Evolutionary conservation across 2,797 vertebrate genomes (phyloP).

Genomic region (Gastrophryne carolinensis): DNA sequence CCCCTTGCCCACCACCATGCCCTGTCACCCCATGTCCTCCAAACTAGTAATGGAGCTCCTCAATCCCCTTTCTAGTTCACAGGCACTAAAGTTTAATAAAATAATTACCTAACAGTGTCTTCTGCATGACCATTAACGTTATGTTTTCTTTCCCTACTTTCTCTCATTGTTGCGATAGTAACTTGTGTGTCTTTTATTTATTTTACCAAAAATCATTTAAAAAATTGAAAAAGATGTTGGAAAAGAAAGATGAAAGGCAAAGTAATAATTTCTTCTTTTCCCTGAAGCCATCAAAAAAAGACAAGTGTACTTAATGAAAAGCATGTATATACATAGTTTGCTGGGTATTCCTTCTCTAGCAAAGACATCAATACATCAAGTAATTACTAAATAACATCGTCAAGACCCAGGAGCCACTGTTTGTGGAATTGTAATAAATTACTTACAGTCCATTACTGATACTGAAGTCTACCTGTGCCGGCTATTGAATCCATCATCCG

Average conservation of each 20-base stretch:
- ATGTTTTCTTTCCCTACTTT: too few species aligned
- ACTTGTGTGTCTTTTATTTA: neutral
- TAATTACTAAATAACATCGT: conserved; percentile 55
- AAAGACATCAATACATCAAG: conserved; percentile 43
- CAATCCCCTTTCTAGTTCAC: too few species aligned
- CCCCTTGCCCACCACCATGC: too few species aligned
- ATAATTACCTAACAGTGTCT: too few species aligned
- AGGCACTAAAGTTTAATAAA: too few species aligned
- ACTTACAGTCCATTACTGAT: conserved; percentile 48
- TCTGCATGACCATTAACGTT: too few species aligned
- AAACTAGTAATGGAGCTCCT: too few species aligned
- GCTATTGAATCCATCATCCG: conserved; percentile 52
- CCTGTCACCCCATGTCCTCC: too few species aligned
- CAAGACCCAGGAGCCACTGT: conserved; percentile 49
- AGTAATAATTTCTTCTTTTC: conserved; percentile 9
- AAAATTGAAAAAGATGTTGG: conserved; percentile 16
- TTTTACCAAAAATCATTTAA: conserved; percentile 24
- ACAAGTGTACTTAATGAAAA: conserved; percentile 40
- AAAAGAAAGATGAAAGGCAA: conserved; percentile 37
- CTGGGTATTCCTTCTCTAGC: conserved; percentile 25
- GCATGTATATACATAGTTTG: conserved; percentile 38
- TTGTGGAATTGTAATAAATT: conserved; percentile 57
- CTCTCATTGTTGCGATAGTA: neutral
- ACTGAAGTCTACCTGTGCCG: conserved; percentile 37
- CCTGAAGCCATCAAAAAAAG: conserved; percentile 8